phyloP scores from a whole-genome alignment of 2,888 invertebrate species.

The Eilema griseolum region DNA sequence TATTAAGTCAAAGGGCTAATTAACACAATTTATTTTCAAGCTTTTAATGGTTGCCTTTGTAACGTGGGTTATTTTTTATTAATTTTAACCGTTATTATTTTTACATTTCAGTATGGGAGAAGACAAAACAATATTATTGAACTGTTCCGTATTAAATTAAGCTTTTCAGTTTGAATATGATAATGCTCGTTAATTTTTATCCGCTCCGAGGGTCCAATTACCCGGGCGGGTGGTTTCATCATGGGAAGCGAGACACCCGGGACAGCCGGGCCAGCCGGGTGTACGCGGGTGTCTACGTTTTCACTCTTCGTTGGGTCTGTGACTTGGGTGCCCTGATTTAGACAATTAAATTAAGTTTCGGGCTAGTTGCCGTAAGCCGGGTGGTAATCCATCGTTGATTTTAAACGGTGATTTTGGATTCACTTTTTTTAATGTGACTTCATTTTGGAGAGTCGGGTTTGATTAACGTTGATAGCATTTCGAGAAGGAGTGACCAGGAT shows the following conservation, averaged over 20 bases:
- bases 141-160: slow-evolving; percentile 49
- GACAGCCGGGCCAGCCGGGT: slow-evolving; percentile 20
- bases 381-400: slow-evolving; percentile 5
- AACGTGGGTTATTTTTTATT: too few species aligned
- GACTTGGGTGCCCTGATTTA: slow-evolving; percentile 53
- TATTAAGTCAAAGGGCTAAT: too few species aligned
- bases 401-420: slow-evolving; percentile 1
- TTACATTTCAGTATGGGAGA: too few species aligned
- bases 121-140: slow-evolving; percentile 34
- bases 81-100: too few species aligned
- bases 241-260: slow-evolving; percentile 60
- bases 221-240: slow-evolving; percentile 56
- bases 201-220: slow-evolving; percentile 73
- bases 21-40: too few species aligned
- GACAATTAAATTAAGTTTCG: slow-evolving; percentile 52
- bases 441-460: neutral
- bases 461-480: neutral
- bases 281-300: slow-evolving; percentile 53
- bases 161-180: slow-evolving; percentile 64
- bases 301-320: slow-evolving; percentile 52
- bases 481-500: too few species aligned
- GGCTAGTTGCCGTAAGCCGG: slow-evolving; percentile 33
- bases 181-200: slow-evolving; percentile 70
- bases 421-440: neutral
- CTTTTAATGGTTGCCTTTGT: too few species aligned